phyloP scores from a whole-genome alignment of 2,113 vertebrate genomes.

The Ailurus styani region DNA sequence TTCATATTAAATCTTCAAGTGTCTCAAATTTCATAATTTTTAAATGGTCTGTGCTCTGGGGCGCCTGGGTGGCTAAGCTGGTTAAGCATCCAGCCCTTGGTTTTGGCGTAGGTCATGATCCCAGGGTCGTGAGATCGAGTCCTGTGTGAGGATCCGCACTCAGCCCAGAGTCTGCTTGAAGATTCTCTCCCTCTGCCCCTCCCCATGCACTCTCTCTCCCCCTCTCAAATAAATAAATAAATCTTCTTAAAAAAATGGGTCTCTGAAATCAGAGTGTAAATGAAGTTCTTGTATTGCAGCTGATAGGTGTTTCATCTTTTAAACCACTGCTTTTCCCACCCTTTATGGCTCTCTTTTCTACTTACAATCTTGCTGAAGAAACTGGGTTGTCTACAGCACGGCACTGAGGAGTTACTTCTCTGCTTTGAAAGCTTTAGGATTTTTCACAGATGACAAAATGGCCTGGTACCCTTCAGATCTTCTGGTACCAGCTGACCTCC shows the following conservation, averaged over 20 bases:
- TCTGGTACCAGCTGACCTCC: too few species aligned
- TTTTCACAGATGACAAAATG: neutral
- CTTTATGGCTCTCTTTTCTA: neutral
- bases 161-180: neutral
- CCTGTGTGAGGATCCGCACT: neutral
- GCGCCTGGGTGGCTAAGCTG: neutral
- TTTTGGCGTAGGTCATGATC: neutral
- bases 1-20: neutral
- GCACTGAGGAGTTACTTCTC: neutral
- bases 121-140: neutral
- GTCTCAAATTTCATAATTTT: neutral
- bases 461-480: neutral
- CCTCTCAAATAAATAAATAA: neutral
- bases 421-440: neutral
- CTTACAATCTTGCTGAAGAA: neutral
- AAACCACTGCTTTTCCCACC: neutral
- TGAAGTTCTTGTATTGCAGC: rapidly evolving
- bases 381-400: neutral
- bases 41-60: neutral
- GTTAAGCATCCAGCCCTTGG: neutral
- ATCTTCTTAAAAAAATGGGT: neutral
- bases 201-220: neutral
- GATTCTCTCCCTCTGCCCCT: neutral
- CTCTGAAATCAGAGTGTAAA: neutral
- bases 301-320: neutral